phyloP scores from a whole-genome alignment of 2,113 vertebrate species.

The Ophiodon elongatus region DNA sequence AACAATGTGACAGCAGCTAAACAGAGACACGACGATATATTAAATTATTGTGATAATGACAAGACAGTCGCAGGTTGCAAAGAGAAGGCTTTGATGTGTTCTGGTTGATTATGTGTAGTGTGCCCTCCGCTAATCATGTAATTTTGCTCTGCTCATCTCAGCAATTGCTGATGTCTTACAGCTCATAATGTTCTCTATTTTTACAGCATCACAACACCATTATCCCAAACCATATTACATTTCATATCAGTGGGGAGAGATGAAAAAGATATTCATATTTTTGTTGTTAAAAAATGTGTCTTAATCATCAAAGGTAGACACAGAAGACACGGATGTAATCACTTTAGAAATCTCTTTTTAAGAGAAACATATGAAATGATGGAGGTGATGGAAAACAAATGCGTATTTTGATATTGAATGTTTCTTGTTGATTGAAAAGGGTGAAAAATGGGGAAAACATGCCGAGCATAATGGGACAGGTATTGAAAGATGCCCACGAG shows the following conservation, averaged over 20 bases:
- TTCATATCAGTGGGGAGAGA: constrained; percentile 29
- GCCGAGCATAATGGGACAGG: background rate
- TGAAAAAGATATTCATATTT: constrained; percentile 22
- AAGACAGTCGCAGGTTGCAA: background rate
- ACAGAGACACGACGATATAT: constrained; percentile 11
- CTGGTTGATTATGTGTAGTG: constrained; percentile 28
- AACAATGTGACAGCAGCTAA: constrained; percentile 1
- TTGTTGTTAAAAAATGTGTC: constrained; percentile 4
- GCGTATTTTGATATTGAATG: background rate
- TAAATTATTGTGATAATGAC: constrained; percentile 36
- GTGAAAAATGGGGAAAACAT: background rate
- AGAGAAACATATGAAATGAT: background rate
- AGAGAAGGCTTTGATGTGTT: constrained; percentile 34
- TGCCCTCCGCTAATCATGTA: constrained; percentile 34
- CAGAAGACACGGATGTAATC: constrained; percentile 20
- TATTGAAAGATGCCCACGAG: background rate
- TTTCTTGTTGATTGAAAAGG: constrained; percentile 19
- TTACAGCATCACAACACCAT: background rate
- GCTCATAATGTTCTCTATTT: constrained; percentile 36
- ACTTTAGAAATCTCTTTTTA: constrained; percentile 24
- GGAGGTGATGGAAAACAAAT: constrained; percentile 30
- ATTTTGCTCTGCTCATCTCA: constrained; percentile 43
- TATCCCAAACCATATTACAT: constrained; percentile 37
- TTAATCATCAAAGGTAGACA: constrained; percentile 3
- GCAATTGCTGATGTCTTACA: constrained; percentile 36